Evolutionary conservation across 2,797 vertebrate species (phyloP).

Genomic region (Melanotaenia maccullochi): DNA sequence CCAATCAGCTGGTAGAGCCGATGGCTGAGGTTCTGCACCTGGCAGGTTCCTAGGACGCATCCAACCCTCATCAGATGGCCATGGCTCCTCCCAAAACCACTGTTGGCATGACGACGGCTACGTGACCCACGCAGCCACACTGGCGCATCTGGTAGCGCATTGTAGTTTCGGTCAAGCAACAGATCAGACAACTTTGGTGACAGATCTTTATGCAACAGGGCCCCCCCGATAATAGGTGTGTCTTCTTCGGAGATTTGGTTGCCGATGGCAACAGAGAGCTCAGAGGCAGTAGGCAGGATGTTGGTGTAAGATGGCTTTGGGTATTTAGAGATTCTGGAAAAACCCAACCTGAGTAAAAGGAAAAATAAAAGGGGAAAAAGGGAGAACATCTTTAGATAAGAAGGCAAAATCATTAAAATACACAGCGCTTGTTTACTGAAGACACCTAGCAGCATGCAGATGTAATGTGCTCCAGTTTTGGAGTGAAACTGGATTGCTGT

Average conservation of each 20-base stretch:
- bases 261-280: slow-evolving; percentile 37
- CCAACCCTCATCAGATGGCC: slow-evolving; percentile 86
- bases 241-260: slow-evolving; percentile 55
- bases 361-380: background rate
- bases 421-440: slow-evolving; percentile 7
- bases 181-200: slow-evolving; percentile 28
- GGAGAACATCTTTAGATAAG: slow-evolving; percentile 26
- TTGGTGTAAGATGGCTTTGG: slow-evolving; percentile 33
- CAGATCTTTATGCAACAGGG: slow-evolving; percentile 61
- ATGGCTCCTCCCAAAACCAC: slow-evolving; percentile 43
- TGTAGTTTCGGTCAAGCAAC: slow-evolving; percentile 28
- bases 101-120: slow-evolving; percentile 73
- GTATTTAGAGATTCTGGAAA: slow-evolving; percentile 48
- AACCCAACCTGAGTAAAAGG: slow-evolving; percentile 56
- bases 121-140: slow-evolving; percentile 49
- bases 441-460: background rate
- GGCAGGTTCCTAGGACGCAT: slow-evolving; percentile 92
- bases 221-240: slow-evolving; percentile 55
- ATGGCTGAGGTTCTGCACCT: slow-evolving; percentile 93
- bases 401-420: background rate
- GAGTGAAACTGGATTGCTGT: slow-evolving; percentile 36
- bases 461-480: slow-evolving; percentile 38
- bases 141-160: slow-evolving; percentile 7
- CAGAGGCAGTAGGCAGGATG: slow-evolving; percentile 37
- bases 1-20: slow-evolving; percentile 91